A percentile compares a stretch with the other conserved stretches of the same genome.
phyloP scores from a whole-genome alignment of 2,888 invertebrate genomes.

The Drosophila nr. perissopoda region DNA sequence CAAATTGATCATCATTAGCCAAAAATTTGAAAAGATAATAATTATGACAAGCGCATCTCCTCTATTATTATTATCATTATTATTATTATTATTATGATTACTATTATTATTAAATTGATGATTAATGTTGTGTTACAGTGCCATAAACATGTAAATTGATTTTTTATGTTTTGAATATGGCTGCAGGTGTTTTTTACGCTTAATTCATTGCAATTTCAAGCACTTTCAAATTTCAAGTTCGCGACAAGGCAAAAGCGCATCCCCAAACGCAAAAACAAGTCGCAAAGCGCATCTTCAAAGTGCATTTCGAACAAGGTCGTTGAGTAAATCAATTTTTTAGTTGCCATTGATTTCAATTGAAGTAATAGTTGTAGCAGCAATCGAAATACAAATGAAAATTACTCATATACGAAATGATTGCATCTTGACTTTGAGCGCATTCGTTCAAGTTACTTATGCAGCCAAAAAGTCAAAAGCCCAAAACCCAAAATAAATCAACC shows the following conservation, averaged over 20 bases:
- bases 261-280: slow-evolving; percentile 44
- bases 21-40: slow-evolving; percentile 21
- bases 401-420: slow-evolving; percentile 19
- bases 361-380: slow-evolving; percentile 21
- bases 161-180: slow-evolving; percentile 22
- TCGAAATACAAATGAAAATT: slow-evolving; percentile 38
- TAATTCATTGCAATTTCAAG: slow-evolving; percentile 25
- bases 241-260: slow-evolving; percentile 55
- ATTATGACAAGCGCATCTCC: neutral
- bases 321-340: slow-evolving; percentile 65
- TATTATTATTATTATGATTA: slow-evolving; percentile 1
- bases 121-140: slow-evolving; percentile 38
- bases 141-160: slow-evolving; percentile 39
- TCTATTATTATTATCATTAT: neutral
- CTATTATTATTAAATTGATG: slow-evolving; percentile 14
- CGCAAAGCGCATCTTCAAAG: slow-evolving; percentile 66
- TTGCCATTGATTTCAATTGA: slow-evolving; percentile 41
- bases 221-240: slow-evolving; percentile 60
- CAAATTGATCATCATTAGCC: slow-evolving; percentile 74
- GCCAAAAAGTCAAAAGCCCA: neutral
- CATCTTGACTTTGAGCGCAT: slow-evolving; percentile 73
- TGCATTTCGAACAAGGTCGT: slow-evolving; percentile 67
- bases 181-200: slow-evolving; percentile 42
- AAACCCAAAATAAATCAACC: neutral
- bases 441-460: slow-evolving; percentile 60